Conservation (phyloP, 2,797 vertebrate genomes). For the Danio jaintianensis region DNA sequence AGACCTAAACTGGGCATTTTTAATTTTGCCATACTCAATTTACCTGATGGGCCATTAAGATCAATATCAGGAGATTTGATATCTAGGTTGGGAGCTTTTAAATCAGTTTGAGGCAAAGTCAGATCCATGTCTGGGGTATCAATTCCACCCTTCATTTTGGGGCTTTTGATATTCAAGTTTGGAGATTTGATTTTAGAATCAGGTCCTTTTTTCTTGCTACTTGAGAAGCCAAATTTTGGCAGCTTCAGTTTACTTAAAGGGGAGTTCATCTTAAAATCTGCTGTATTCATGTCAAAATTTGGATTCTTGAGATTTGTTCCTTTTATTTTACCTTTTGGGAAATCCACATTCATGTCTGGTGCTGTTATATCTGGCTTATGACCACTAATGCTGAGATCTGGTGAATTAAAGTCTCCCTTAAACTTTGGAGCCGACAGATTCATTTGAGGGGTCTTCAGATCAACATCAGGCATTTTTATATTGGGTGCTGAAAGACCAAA, state of each 20-base stretch:
- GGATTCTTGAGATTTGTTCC: constrained; percentile 8
- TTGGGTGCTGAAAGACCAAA: constrained; percentile 61
- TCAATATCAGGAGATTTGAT: constrained; percentile 61
- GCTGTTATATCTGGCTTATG: constrained; percentile 27
- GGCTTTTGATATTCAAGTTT: constrained; percentile 18
- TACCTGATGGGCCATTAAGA: constrained; percentile 55
- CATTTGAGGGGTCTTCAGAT: constrained; percentile 45
- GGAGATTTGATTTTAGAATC: constrained; percentile 57
- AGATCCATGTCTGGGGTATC: constrained; percentile 50
- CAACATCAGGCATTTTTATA: constrained; percentile 54
- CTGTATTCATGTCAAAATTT: constrained; percentile 29
- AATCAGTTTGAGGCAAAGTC: constrained; percentile 52
- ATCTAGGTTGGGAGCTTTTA: constrained; percentile 64
- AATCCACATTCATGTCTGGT: constrained; percentile 35
- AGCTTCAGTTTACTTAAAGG: constrained; percentile 51
- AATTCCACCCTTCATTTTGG: constrained; percentile 37
- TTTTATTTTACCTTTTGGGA: constrained; percentile 14
- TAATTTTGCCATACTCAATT: constrained; percentile 48
- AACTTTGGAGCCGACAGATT: constrained; percentile 54
- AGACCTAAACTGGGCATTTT: constrained; percentile 60
- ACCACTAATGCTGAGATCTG: constrained; percentile 31
- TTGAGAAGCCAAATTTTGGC: constrained; percentile 55
- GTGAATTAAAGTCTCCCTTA: constrained; percentile 49
- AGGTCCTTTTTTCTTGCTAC: constrained; percentile 58
- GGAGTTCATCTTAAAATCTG: constrained; percentile 49